A percentile compares a stretch with the other conserved stretches of the same genome.
phyloP scores from a whole-genome alignment of 1,140 invertebrate genomes.

The Micrasema longulum region DNA sequence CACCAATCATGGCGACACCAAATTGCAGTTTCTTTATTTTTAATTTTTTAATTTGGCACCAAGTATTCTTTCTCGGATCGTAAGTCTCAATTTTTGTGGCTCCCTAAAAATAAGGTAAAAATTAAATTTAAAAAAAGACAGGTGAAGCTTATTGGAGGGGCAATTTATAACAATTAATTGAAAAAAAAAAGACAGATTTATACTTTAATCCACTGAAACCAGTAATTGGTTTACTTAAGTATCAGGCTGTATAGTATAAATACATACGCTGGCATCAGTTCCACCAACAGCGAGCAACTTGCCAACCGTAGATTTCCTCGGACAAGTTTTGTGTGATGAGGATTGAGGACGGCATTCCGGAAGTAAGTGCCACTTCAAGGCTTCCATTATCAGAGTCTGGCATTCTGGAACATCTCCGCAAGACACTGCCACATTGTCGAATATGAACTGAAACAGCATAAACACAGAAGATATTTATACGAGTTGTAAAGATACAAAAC shows the following conservation, averaged over 20 bases:
- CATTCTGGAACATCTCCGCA: constrained; percentile 75
- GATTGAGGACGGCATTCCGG: constrained; percentile 85
- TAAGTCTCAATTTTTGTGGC: constrained; percentile 91
- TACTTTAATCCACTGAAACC: too few species aligned
- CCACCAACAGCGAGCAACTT: constrained; percentile 89
- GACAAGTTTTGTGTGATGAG: constrained; percentile 81
- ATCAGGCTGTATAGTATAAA: too few species aligned
- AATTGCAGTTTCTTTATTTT: constrained; percentile 87
- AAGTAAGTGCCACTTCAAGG: constrained; percentile 91
- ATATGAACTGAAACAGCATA: constrained; percentile 76
- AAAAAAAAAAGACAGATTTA: too few species aligned
- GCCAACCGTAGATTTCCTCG: constrained; percentile 91
- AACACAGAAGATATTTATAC: too few species aligned
- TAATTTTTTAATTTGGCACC: constrained; percentile 85
- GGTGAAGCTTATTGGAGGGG: too few species aligned
- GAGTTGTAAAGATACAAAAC: too few species aligned
- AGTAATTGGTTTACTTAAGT: too few species aligned
- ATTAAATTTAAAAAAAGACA: too few species aligned
- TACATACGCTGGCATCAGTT: constrained; percentile 79
- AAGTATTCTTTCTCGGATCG: constrained; percentile 85
- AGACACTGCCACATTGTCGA: constrained; percentile 82
- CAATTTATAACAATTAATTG: too few species aligned
- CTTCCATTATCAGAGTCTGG: constrained; percentile 92
- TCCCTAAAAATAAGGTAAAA: constrained; percentile 72
- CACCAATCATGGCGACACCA: constrained; percentile 88